Conservation (phyloP, 2,113 vertebrate genomes). For the Tor tambroides region DNA sequence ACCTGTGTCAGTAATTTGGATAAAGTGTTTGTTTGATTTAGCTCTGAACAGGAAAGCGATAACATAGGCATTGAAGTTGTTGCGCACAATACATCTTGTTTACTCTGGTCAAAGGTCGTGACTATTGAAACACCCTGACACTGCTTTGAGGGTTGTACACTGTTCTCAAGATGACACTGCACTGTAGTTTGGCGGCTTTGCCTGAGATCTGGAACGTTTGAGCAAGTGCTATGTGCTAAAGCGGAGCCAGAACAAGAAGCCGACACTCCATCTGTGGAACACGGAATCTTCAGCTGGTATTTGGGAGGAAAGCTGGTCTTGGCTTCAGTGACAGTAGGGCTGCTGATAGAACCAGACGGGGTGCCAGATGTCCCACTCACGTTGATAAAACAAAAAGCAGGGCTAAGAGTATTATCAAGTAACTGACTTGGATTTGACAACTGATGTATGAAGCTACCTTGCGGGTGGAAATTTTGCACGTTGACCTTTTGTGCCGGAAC, state of each 20-base stretch:
- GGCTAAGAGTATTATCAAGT: conserved; percentile 56
- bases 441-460: conserved; percentile 53
- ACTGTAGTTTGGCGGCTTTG: conserved; percentile 10
- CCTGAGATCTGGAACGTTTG: neutral
- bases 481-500: conserved; percentile 40
- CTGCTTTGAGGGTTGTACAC: neutral
- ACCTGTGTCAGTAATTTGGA: conserved; percentile 3
- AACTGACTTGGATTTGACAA: conserved; percentile 53
- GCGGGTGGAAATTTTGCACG: conserved; percentile 29
- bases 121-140: neutral
- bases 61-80: neutral
- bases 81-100: neutral
- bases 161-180: neutral
- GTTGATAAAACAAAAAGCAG: conserved; percentile 57
- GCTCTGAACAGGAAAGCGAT: neutral
- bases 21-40: conserved; percentile 27
- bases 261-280: conserved; percentile 56
- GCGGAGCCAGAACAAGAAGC: conserved; percentile 23
- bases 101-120: neutral
- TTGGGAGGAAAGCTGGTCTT: conserved; percentile 77
- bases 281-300: conserved; percentile 80
- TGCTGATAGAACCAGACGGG: conserved; percentile 44
- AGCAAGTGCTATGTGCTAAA: conserved; percentile 12
- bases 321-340: conserved; percentile 41
- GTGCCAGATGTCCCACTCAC: conserved; percentile 56